Conservation (phyloP, 2,113 vertebrate genomes). For the Lutjanus erythropterus region DNA sequence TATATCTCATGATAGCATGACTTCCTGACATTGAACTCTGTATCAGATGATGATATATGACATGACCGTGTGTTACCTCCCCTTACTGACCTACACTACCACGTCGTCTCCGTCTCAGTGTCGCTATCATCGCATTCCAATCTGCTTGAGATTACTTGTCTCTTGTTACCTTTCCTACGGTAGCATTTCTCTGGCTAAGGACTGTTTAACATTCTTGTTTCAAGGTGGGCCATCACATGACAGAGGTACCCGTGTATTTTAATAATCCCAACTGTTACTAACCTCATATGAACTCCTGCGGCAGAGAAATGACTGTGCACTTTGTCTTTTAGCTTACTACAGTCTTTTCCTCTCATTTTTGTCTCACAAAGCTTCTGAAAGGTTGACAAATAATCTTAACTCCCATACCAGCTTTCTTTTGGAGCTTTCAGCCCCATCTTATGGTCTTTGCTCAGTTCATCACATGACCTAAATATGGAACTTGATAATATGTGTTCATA, state of each 20-base stretch:
- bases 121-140: conserved; percentile 5
- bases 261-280: background rate
- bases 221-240: background rate
- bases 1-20: conserved; percentile 58
- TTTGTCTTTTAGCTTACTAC: background rate
- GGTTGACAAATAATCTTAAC: background rate
- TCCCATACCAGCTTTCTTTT: background rate
- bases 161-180: conserved; percentile 13
- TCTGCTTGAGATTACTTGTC: conserved; percentile 10
- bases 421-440: background rate
- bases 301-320: background rate
- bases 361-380: background rate
- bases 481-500: background rate
- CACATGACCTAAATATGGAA: background rate
- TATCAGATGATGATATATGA: conserved; percentile 36
- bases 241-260: background rate
- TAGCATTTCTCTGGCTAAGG: background rate
- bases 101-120: background rate
- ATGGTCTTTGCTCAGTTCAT: background rate
- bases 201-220: background rate
- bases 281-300: background rate
- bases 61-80: conserved; percentile 12
- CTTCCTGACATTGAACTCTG: conserved; percentile 46
- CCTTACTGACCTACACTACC: conserved; percentile 24
- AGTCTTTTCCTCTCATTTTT: background rate